Conservation (phyloP, 35 echinoderm and acorn worm genomes). For the Ophioderma brevispina region DNA sequence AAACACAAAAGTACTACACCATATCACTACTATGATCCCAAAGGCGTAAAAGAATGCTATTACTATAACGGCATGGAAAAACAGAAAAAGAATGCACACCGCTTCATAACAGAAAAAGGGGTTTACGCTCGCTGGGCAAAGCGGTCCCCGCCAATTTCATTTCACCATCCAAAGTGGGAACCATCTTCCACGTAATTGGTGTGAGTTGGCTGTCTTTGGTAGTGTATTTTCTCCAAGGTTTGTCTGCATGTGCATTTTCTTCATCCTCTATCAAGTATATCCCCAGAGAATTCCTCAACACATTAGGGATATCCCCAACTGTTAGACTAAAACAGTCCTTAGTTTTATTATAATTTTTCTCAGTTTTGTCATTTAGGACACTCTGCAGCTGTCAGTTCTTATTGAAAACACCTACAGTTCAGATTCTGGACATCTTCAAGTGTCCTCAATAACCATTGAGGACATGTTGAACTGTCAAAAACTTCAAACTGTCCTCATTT, state of each 20-base stretch:
- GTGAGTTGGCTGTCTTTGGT: neutral
- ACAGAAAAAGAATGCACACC: constrained; percentile 51
- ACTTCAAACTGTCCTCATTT: too few relatives aligned
- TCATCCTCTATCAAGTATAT: neutral
- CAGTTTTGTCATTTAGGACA: too few relatives aligned
- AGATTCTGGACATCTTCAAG: too few relatives aligned
- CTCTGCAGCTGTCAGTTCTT: too few relatives aligned
- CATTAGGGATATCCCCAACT: too few relatives aligned
- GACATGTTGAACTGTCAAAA: too few relatives aligned
- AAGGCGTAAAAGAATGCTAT: constrained; percentile 45
- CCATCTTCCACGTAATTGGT: neutral
- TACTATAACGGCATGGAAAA: constrained; percentile 65
- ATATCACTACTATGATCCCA: constrained; percentile 77
- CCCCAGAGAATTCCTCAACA: too few relatives aligned
- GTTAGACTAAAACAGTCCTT: too few relatives aligned
- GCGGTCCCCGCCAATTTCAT: constrained; percentile 40
- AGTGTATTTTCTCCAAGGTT: neutral
- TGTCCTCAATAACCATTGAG: too few relatives aligned
- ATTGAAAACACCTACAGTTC: too few relatives aligned
- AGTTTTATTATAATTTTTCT: too few relatives aligned
- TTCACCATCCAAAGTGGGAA: constrained; percentile 72
- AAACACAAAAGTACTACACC: constrained; percentile 27
- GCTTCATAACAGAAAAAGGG: constrained; percentile 85
- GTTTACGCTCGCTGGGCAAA: constrained; percentile 75
- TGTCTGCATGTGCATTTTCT: neutral